Evolutionary conservation across 2,113 vertebrate genomes (phyloP), one percentile per base, ranked within the genome.

Genomic region (Rhagologus leucostigma): DNA sequence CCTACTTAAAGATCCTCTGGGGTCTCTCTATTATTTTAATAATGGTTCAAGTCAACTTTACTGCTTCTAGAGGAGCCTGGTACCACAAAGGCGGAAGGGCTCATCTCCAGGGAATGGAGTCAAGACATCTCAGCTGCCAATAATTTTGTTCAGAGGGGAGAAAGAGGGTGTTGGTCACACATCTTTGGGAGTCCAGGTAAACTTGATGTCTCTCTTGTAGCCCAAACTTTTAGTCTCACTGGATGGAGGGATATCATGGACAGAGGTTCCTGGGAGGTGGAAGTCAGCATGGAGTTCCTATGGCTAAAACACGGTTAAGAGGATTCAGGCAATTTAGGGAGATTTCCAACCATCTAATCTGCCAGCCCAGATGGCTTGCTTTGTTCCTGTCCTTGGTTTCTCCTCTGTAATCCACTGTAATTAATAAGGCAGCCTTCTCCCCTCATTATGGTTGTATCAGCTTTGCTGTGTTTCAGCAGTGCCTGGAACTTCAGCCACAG

Each of bases 21-120:
- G 60, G 89, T 79, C 59, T 56, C 76, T 46, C 37, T 91, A 63
- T 91, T 94, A 89, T 95, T 96, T 96, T 96, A 95, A 92, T 93
- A 80, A 94, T 15, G 16, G 77, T 71, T 93, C 89, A 65, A 78
- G 69, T 44, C 84, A 88, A 26, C 59, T 95, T 95, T 74, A 70
- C 42, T 35, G 71, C 64, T 93, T 95, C 68, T 83, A 75, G 89
- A 82, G 68, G 60, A 64, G 68, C 27, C 69, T 5, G 26, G 30
- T 39, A 78, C 55, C 64, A 78, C 29, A 39, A 30, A 87, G 67
- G 52, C 29, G 20, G 57, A 78, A 81, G 70, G 44, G 41, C 62
- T 77, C 11, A 39, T 35, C 5, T 2, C 19, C 32, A 35, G 62
- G 70, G 64, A 63, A 41, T 2, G 3, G 2, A 16, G 64, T 26